These are phyloP conservation scores for Leucoraja ocellata DNA, from an alignment of 2,797 vertebrate species.

Conservation along the genomic window DNA sequence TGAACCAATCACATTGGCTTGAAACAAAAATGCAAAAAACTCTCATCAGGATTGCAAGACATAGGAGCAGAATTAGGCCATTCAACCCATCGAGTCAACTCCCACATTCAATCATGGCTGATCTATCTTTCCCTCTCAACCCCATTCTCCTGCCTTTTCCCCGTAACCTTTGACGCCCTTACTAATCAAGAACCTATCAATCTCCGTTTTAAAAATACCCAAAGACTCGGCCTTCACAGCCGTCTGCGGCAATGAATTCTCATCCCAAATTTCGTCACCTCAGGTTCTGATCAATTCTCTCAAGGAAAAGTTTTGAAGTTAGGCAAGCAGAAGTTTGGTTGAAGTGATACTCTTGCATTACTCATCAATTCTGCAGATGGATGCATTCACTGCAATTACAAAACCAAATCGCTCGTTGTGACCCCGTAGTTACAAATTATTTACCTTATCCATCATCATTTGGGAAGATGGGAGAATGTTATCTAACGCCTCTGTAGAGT, in stretches of 20 bases:
- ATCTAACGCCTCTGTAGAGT: slow-evolving; percentile 90
- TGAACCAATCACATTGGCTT: not conserved
- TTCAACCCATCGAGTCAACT: too few relatives aligned
- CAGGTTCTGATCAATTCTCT: not conserved
- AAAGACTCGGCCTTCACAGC: too few relatives aligned
- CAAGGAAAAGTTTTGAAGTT: not conserved
- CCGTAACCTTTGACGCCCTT: too few relatives aligned
- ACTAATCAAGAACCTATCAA: too few relatives aligned
- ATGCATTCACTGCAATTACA: not conserved
- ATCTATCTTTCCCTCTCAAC: too few relatives aligned
- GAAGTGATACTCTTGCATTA: not conserved
- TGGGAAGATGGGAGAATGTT: slow-evolving; percentile 94
- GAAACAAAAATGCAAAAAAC: not conserved
- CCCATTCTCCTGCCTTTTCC: too few relatives aligned
- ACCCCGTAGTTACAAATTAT: not conserved
- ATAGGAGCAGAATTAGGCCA: too few relatives aligned
- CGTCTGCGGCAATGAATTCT: not conserved
- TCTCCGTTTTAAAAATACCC: too few relatives aligned
- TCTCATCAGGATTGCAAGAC: not conserved
- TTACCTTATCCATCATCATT: slow-evolving; percentile 98
- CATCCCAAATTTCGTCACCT: not conserved
- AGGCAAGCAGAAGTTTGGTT: not conserved
- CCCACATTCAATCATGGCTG: too few relatives aligned
- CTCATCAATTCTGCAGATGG: not conserved
- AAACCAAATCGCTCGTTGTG: not conserved